Percentiles rank a stretch among this genome's conserved stretches.
phyloP scores from a whole-genome alignment of 2,113 vertebrate species.

The Psittacula cyanocephala region DNA sequence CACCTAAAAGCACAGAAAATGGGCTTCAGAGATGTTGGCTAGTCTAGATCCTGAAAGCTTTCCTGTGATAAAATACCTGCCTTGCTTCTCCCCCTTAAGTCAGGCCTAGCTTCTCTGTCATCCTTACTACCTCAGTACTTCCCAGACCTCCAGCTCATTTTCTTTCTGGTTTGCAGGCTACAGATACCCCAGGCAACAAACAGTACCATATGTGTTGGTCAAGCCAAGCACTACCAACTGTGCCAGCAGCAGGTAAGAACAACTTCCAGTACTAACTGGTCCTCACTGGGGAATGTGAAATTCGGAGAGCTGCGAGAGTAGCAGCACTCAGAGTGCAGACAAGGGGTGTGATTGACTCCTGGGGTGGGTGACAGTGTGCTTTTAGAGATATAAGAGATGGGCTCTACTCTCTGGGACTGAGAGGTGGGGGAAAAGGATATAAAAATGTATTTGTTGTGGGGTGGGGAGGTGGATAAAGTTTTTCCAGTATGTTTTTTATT shows the following conservation, averaged over 20 bases:
- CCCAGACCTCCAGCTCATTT: neutral
- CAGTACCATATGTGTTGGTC: slow-evolving; percentile 78
- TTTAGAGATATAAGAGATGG: neutral
- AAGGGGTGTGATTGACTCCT: fast-evolving
- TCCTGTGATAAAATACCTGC: neutral
- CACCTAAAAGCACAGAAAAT: neutral
- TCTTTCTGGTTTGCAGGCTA: slow-evolving; percentile 70
- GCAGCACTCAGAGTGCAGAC: neutral
- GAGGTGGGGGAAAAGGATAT: neutral
- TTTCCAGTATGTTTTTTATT: neutral
- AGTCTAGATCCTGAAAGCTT: neutral
- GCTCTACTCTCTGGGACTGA: neutral
- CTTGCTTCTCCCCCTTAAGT: neutral
- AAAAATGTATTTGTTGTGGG: neutral
- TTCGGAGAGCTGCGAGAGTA: neutral
- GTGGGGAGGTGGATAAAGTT: neutral
- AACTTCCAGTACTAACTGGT: neutral
- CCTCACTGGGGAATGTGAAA: neutral
- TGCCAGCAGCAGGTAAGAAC: slow-evolving; percentile 83
- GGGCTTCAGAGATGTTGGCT: neutral
- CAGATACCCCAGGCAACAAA: slow-evolving; percentile 77
- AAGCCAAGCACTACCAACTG: slow-evolving; percentile 82
- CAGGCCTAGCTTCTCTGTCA: neutral
- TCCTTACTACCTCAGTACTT: neutral
- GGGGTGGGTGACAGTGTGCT: fast-evolving